phyloP scores from a whole-genome alignment of 2,888 invertebrate genomes.

The Chalcosyrphus nemorum region DNA sequence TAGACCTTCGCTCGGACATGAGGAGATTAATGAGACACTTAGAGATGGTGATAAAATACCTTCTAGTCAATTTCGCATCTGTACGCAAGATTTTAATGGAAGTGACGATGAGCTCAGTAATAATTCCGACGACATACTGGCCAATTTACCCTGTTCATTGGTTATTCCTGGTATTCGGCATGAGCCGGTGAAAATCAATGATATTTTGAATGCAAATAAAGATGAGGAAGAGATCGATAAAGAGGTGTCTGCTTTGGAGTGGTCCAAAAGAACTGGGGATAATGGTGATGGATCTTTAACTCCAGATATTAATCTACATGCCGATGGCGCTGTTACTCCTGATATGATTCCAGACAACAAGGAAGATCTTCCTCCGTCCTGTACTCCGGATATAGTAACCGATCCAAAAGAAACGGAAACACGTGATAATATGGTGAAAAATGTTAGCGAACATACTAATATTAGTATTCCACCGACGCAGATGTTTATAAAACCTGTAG shows the following conservation, averaged over 20 bases:
- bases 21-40: background rate
- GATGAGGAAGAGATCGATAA: conserved; percentile 11
- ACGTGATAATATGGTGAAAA: too few species aligned
- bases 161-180: conserved; percentile 40
- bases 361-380: too few species aligned
- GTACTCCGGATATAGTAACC: too few species aligned
- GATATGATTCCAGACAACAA: conserved; percentile 6
- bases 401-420: too few species aligned
- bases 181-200: conserved; percentile 11
- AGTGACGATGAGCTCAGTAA: conserved; percentile 41
- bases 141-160: conserved; percentile 43
- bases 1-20: conserved; percentile 35
- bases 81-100: conserved; percentile 76
- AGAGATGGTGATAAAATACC: conserved; percentile 38
- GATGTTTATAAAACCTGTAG: conserved; percentile 1
- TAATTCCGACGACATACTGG: conserved; percentile 60
- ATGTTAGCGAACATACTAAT: too few species aligned
- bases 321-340: background rate
- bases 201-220: background rate
- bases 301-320: conserved; percentile 8
- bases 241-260: conserved; percentile 42
- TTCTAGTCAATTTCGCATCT: conserved; percentile 74
- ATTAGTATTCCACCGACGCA: conserved; percentile 5
- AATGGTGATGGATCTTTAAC: conserved; percentile 2
- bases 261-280: conserved; percentile 23